A percentile compares a stretch with the other conserved stretches of the same genome.
Conservation (phyloP, 2,888 invertebrate genomes). For the Antitype chi region DNA sequence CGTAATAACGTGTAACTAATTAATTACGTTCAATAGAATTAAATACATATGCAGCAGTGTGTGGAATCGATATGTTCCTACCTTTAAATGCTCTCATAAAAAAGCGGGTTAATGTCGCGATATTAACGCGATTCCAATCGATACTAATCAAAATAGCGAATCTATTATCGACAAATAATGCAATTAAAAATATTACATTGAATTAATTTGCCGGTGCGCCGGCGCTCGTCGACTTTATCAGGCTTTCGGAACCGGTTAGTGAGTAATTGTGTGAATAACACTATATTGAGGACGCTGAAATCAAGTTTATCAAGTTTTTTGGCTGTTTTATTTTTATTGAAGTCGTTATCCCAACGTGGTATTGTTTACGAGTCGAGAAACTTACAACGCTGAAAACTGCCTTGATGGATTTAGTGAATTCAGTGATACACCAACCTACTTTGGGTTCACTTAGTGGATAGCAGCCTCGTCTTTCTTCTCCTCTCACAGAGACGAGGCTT, state of each 20-base stretch:
- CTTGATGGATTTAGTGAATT: slow-evolving; percentile 17
- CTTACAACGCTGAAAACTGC: slow-evolving; percentile 29
- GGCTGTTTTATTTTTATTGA: slow-evolving; percentile 57
- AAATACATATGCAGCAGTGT: neutral
- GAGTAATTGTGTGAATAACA: slow-evolving; percentile 67
- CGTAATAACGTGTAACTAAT: slow-evolving; percentile 28
- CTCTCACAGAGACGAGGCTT: neutral
- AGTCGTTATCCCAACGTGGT: slow-evolving; percentile 51
- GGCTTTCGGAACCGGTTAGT: slow-evolving; percentile 58
- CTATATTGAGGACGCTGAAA: slow-evolving; percentile 69
- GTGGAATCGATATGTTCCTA: neutral
- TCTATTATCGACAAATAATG: slow-evolving; percentile 24
- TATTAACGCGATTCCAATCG: slow-evolving; percentile 9
- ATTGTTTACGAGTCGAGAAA: slow-evolving; percentile 61
- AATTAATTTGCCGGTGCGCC: slow-evolving; percentile 49
- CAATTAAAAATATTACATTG: slow-evolving; percentile 49
- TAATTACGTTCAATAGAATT: slow-evolving; percentile 4
- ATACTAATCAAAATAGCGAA: slow-evolving; percentile 17
- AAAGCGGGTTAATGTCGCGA: slow-evolving; percentile 11
- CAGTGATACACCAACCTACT: neutral
- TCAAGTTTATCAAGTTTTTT: slow-evolving; percentile 67
- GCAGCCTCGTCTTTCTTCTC: too few relatives aligned
- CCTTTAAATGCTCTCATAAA: slow-evolving; percentile 24
- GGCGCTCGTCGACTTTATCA: slow-evolving; percentile 43
- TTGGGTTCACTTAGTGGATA: neutral